A percentile compares a stretch with the other conserved stretches of the same genome.
Conservation (phyloP, 2,888 invertebrate genomes). For the Campoplex nolae region DNA sequence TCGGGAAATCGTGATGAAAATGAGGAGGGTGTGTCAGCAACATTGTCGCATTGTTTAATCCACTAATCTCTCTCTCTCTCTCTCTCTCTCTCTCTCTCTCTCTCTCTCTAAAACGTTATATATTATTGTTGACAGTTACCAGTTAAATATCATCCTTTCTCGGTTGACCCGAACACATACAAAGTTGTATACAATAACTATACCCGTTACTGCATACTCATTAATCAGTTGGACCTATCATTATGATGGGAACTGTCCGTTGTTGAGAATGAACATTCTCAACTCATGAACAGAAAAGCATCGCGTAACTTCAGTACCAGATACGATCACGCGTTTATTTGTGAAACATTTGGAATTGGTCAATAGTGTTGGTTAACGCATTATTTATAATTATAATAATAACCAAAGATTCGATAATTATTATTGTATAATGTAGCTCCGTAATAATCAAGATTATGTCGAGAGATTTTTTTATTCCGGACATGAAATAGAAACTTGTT, state of each 20-base stretch:
- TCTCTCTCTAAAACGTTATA: slow-evolving; percentile 1
- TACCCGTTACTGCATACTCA: slow-evolving; percentile 23
- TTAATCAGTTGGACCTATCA: slow-evolving; percentile 26
- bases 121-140: slow-evolving; percentile 34
- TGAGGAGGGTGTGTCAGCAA: not conserved
- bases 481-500: not conserved
- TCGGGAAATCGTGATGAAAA: slow-evolving; percentile 27
- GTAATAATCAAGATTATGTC: not conserved
- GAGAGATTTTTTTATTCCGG: not conserved
- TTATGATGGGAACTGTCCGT: slow-evolving; percentile 13
- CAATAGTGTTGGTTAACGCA: not conserved
- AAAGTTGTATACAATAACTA: not conserved
- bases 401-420: not conserved
- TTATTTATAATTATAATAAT: slow-evolving; percentile 1
- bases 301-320: slow-evolving; percentile 28
- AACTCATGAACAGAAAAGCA: slow-evolving; percentile 14
- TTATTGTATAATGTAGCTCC: not conserved
- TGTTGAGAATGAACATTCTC: not conserved
- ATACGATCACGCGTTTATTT: slow-evolving; percentile 7
- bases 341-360: not conserved
- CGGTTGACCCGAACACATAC: not conserved
- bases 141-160: slow-evolving; percentile 47
- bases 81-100: too few species aligned
- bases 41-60: slow-evolving; percentile 25
- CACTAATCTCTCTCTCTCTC: not conserved